Conservation (phyloP, 1,140 invertebrate species). For the Drosophila asahinai region DNA sequence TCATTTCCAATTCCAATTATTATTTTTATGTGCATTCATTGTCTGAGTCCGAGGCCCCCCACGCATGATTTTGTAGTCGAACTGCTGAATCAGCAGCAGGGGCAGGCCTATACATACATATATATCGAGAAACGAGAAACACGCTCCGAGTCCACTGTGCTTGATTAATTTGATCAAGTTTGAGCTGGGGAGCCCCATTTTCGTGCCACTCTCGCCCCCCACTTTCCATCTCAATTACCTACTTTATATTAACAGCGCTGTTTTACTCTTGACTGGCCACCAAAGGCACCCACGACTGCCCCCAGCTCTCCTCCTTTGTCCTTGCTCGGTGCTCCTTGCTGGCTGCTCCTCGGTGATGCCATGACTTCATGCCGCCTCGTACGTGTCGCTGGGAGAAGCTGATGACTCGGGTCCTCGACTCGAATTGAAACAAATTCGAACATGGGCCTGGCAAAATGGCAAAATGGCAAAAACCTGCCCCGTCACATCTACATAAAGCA, state of each 20-base stretch:
- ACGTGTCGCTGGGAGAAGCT: constrained; percentile 55
- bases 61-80: constrained; percentile 72
- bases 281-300: constrained; percentile 8
- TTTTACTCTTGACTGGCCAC: constrained; percentile 57
- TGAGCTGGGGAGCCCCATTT: constrained; percentile 9
- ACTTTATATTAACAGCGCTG: constrained; percentile 73
- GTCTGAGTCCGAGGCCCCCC: constrained; percentile 43
- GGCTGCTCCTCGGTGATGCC: constrained; percentile 16
- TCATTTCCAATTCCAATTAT: constrained; percentile 78
- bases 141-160: constrained; percentile 57
- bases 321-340: not conserved
- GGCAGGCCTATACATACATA: constrained; percentile 10
- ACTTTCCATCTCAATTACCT: constrained; percentile 70
- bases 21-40: constrained; percentile 83
- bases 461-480: constrained; percentile 51
- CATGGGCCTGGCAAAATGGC: constrained; percentile 60
- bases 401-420: constrained; percentile 12
- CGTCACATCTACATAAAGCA: constrained; percentile 64
- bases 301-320: not conserved
- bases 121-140: not conserved
- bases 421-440: constrained; percentile 82
- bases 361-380: constrained; percentile 74
- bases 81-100: constrained; percentile 66
- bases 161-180: constrained; percentile 82
- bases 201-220: not conserved